phyloP scores from a whole-genome alignment of 1,140 invertebrate genomes.

The Parapsyche elsis region DNA sequence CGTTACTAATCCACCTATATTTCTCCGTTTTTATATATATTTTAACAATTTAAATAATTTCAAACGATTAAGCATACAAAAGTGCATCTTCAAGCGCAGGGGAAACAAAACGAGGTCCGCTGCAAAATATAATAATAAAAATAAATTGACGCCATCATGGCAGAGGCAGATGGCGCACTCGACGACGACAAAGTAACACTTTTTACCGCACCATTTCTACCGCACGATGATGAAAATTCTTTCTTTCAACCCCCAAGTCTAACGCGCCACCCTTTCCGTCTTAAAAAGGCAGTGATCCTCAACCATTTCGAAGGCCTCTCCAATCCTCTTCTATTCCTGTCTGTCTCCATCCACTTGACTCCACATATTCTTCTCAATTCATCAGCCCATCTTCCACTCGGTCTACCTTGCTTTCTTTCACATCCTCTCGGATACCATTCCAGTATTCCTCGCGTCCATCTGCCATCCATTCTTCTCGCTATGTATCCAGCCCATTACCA shows the following conservation, averaged over 20 bases:
- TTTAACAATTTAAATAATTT: neutral
- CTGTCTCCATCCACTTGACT: too few relatives aligned
- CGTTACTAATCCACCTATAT: neutral
- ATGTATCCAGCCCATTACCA: too few relatives aligned
- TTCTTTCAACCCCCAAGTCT: slow-evolving; percentile 1
- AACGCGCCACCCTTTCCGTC: slow-evolving; percentile 3
- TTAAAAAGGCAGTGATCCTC: neutral
- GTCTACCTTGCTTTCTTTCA: too few relatives aligned
- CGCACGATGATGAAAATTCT: slow-evolving; percentile 34
- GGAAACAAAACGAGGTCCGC: neutral
- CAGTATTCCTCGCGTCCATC: too few relatives aligned
- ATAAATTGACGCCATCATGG: slow-evolving; percentile 30
- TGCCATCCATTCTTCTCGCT: too few relatives aligned
- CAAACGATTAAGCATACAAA: neutral
- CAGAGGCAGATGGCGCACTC: slow-evolving; percentile 7
- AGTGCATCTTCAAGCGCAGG: neutral
- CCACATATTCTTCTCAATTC: too few relatives aligned
- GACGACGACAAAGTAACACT: slow-evolving; percentile 34
- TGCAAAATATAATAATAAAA: slow-evolving; percentile 23
- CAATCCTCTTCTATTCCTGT: too few relatives aligned
- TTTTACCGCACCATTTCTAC: slow-evolving; percentile 35
- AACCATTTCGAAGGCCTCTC: too few relatives aligned
- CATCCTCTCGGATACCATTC: too few relatives aligned
- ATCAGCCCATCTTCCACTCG: too few relatives aligned
- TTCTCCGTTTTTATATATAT: neutral